Evolutionary conservation across 1,140 invertebrate species (phyloP), one percentile per base, ranked within the genome.

Genomic region (Pseudoatta argentina): DNA sequence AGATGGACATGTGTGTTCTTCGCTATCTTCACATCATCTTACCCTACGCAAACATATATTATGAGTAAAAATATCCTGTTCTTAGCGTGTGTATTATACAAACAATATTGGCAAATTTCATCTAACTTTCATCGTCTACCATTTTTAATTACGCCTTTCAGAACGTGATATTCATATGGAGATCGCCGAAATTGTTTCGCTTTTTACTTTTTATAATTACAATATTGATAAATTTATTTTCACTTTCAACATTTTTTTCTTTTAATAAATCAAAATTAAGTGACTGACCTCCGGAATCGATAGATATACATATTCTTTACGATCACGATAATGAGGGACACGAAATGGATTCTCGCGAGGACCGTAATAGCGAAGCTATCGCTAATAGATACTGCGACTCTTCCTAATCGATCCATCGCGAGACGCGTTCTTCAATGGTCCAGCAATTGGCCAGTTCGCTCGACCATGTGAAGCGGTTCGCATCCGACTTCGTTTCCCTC

Each of bases 371-470:
- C 90, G 87, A 91, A 93, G 88, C 85, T 82, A 89, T 89, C 88
- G 92, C 90, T 92, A 87, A 92, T 87, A 91, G 87, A 91, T 87
- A 91, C 51, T 79, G 92, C 93, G 92, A 92, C 90, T 92, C 88
- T 91, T 89, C 82, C 89, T 92, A 92, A 89, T 82, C 89, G 91
- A 94, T 94, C 91, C 92, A 85, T 82, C 88, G 92, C 89, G 92
- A 93, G 76, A 91, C 89, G 91, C 91, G 89, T 77, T 91, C 93
- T 93, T 93, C 88, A 92, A 91, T 94, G 94, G 93, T 93, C 92
- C 88, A 92, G 91, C 93, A 94, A 94, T 94, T 95, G 94, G 94
- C 94, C 94, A 95, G 93, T 94, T 94, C 93, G 93, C 93, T 76
- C 88, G 82, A 91, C 92, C 93, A 94, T 90, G 77, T 91, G 92